Conservation (phyloP, 23 tunicate species). For the Trididemnum clinides region DNA sequence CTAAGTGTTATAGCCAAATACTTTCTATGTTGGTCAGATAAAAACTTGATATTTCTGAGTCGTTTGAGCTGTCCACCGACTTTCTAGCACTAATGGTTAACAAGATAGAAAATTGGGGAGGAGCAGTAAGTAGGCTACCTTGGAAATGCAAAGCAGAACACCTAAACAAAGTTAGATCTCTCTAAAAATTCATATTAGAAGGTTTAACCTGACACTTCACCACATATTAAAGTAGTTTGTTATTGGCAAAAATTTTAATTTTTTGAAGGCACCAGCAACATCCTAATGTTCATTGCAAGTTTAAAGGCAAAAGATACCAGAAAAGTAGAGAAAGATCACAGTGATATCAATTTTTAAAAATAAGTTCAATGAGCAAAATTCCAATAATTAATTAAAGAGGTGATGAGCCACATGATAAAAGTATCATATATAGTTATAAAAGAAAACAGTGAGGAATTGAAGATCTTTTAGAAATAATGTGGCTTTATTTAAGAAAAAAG, state of each 20-base stretch:
- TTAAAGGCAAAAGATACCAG: too few relatives aligned
- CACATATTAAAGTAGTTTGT: neutral
- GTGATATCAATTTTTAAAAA: too few relatives aligned
- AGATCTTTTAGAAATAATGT: too few relatives aligned
- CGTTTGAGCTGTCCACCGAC: neutral
- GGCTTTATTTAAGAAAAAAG: too few relatives aligned
- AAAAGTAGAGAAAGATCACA: too few relatives aligned
- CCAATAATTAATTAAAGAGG: too few relatives aligned
- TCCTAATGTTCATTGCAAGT: too few relatives aligned
- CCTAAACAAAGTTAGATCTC: neutral
- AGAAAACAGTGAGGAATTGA: too few relatives aligned
- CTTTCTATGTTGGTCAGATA: neutral
- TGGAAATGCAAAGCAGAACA: neutral
- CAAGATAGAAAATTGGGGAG: neutral
- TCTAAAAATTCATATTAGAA: neutral
- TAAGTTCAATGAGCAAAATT: too few relatives aligned
- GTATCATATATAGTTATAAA: too few relatives aligned
- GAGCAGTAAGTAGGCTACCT: neutral
- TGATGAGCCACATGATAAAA: too few relatives aligned
- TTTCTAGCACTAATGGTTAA: constrained; percentile 4
- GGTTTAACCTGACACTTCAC: neutral
- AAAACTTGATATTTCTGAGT: constrained; percentile 8
- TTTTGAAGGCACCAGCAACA: neutral
- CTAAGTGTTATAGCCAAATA: neutral
- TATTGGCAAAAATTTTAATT: neutral